These are phyloP conservation scores for Sorex maritimensis DNA, from an alignment of 2,797 vertebrate genomes.

Conservation along the genomic window DNA sequence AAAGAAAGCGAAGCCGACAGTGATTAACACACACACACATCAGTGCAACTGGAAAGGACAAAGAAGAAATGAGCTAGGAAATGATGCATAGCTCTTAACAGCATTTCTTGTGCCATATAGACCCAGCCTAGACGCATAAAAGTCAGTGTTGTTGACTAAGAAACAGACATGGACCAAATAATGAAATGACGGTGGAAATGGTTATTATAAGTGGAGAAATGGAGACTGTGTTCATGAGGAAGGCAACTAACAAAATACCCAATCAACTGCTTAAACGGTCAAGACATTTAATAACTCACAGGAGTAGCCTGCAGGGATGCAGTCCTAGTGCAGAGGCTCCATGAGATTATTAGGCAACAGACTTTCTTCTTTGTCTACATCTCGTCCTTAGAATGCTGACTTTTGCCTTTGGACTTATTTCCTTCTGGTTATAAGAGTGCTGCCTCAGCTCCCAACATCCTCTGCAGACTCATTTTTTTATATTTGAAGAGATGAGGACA, in stretches of 20 bases:
- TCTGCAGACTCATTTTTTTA: background rate
- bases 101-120: background rate
- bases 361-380: background rate
- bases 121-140: constrained; percentile 1
- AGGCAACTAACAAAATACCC: constrained; percentile 30
- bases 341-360: background rate
- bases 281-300: background rate
- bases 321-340: background rate
- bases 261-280: background rate
- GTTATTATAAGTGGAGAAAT: constrained; percentile 17
- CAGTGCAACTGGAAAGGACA: background rate
- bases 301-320: background rate
- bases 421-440: background rate
- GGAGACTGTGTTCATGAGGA: background rate
- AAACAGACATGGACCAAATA: background rate
- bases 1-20: background rate
- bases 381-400: background rate
- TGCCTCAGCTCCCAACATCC: background rate
- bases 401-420: background rate
- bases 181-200: background rate
- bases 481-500: background rate
- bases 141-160: background rate
- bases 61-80: constrained; percentile 39
- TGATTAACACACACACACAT: background rate
- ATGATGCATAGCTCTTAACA: background rate